A percentile compares a stretch with the other conserved stretches of the same genome.
phyloP scores from a whole-genome alignment of 2,797 vertebrate genomes.

The Pogonophryne albipinna region DNA sequence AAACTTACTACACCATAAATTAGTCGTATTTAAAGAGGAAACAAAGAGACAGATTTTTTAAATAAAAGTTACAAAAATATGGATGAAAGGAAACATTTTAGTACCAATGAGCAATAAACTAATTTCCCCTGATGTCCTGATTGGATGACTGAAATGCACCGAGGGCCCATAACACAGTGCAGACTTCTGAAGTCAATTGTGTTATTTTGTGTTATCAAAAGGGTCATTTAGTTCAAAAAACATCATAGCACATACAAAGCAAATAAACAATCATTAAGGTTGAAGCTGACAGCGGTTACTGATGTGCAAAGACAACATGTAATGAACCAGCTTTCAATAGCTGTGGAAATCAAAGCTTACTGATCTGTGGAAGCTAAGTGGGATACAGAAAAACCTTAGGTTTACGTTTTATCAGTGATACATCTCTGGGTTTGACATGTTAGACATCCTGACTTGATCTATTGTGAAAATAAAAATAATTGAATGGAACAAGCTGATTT shows the following conservation, averaged over 20 bases:
- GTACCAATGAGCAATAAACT: neutral
- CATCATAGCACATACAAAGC: neutral
- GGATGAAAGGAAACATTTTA: neutral
- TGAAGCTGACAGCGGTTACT: neutral
- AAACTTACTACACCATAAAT: neutral
- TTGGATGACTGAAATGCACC: neutral
- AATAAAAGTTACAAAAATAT: neutral
- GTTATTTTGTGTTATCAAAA: neutral
- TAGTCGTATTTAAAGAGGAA: neutral
- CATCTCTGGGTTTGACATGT: neutral
- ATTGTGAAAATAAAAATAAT: neutral
- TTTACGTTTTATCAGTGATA: neutral
- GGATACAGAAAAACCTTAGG: neutral
- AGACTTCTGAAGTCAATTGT: neutral
- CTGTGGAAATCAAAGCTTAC: neutral
- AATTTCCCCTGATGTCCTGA: neutral
- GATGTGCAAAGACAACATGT: neutral
- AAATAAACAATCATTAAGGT: neutral
- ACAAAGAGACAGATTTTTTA: neutral
- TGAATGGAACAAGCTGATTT: neutral
- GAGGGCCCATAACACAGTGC: neutral
- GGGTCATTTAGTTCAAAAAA: conserved; percentile 3
- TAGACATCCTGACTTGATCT: neutral
- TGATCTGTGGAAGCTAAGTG: neutral
- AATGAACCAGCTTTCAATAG: neutral